Evolutionary conservation across 2,888 invertebrate genomes (phyloP).

Genomic region (Muschampia plurimacula): DNA sequence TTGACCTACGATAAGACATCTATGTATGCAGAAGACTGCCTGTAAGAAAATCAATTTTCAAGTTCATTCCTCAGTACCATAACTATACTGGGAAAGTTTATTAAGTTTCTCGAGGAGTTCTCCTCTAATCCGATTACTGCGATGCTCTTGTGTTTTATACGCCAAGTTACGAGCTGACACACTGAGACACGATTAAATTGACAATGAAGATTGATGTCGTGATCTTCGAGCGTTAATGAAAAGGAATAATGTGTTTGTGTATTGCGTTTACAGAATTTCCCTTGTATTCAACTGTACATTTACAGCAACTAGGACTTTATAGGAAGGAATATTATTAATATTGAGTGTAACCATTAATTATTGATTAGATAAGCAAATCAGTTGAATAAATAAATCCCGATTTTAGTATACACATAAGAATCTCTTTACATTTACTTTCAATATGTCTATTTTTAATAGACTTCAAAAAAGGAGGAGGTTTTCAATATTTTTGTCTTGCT

Average conservation of each 20-base stretch:
- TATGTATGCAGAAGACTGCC: neutral
- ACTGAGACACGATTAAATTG: constrained; percentile 28
- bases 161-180: constrained; percentile 27
- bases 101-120: constrained; percentile 48
- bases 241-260: constrained; percentile 2
- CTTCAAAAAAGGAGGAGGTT: too few species aligned
- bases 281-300: neutral
- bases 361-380: neutral
- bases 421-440: too few species aligned
- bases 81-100: constrained; percentile 45
- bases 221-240: constrained; percentile 27
- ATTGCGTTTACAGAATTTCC: neutral
- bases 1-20: neutral
- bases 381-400: too few species aligned
- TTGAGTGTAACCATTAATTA: neutral
- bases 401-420: too few species aligned
- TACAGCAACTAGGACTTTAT: neutral
- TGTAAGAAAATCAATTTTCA: neutral
- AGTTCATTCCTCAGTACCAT: neutral
- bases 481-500: too few species aligned
- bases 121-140: constrained; percentile 52
- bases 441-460: too few species aligned
- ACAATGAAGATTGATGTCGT: constrained; percentile 33
- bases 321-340: too few species aligned
- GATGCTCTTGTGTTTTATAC: constrained; percentile 33